phyloP scores from a whole-genome alignment of 2,888 invertebrate species.

The Creontiades dilutus region DNA sequence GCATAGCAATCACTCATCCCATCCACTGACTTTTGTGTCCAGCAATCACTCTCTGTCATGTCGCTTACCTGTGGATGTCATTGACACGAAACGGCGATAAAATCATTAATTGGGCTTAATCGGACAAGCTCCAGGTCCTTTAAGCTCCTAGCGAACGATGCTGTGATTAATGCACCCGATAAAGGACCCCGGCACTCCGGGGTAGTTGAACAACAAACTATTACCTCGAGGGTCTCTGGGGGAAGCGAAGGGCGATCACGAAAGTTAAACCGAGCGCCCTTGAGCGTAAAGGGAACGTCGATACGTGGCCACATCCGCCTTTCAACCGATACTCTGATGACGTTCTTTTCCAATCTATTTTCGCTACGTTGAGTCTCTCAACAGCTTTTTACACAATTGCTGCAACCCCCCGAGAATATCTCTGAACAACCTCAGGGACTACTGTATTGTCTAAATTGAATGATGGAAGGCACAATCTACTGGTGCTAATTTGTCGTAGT shows the following conservation, averaged over 20 bases:
- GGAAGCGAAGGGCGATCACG: conserved; percentile 13
- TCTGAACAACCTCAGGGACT: too few species aligned
- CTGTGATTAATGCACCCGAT: conserved; percentile 19
- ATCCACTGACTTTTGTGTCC: background rate
- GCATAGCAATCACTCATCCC: too few species aligned
- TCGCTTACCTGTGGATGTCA: background rate
- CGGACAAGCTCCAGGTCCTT: background rate
- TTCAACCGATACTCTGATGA: background rate
- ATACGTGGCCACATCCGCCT: background rate
- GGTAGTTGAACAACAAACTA: conserved; percentile 32
- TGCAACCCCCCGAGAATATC: too few species aligned
- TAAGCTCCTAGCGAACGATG: background rate
- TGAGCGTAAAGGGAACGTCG: background rate
- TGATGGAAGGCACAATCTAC: too few species aligned
- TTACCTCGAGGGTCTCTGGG: background rate
- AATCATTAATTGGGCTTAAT: conserved; percentile 36
- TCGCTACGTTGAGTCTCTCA: background rate
- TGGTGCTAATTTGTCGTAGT: too few species aligned
- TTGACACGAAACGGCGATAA: background rate
- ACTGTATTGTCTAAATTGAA: too few species aligned
- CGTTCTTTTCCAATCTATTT: background rate
- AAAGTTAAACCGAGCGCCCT: background rate
- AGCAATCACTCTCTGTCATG: background rate
- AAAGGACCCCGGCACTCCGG: background rate
- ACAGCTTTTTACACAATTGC: background rate